A percentile compares a stretch with the other conserved stretches of the same genome.
Conservation (phyloP, 2,888 invertebrate species). For the Drosophila yooni region DNA sequence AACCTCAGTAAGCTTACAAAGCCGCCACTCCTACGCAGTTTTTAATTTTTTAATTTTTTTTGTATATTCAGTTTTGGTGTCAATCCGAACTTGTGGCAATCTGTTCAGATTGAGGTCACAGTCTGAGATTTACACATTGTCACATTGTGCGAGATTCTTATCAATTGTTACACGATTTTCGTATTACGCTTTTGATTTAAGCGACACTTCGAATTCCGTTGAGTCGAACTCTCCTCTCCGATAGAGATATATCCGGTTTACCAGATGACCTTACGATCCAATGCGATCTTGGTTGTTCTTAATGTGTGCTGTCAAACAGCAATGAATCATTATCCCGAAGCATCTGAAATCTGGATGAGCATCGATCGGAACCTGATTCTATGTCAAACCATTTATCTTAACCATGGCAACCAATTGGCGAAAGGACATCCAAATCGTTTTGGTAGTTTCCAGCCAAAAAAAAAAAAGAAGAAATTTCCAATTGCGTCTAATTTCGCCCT, state of each 20-base stretch:
- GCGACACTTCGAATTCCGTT: conserved; percentile 15
- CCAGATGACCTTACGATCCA: conserved; percentile 19
- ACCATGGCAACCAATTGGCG: background rate
- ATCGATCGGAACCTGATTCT: background rate
- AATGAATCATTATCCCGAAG: background rate
- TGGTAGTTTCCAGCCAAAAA: too few relatives aligned
- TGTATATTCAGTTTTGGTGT: conserved; percentile 5
- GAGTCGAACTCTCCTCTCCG: conserved; percentile 7
- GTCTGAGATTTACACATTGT: conserved; percentile 68
- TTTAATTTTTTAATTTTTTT: conserved; percentile 10
- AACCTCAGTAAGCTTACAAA: conserved; percentile 20
- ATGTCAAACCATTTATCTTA: background rate
- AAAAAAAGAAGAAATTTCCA: too few relatives aligned
- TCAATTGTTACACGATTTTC: conserved; percentile 73
- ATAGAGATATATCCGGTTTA: conserved; percentile 37
- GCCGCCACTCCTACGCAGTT: conserved; percentile 56
- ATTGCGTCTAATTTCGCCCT: background rate
- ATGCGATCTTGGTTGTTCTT: background rate
- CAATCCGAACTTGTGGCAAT: conserved; percentile 49
- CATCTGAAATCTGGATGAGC: background rate
- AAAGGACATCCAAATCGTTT: background rate
- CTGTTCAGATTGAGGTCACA: conserved; percentile 69
- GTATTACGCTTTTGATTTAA: conserved; percentile 48
- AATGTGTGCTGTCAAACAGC: background rate
- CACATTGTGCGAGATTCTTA: conserved; percentile 70